A percentile compares a stretch with the other conserved stretches of the same genome.
Conservation (phyloP, 2,113 vertebrate genomes). For the Ibidorhyncha struthersii region DNA sequence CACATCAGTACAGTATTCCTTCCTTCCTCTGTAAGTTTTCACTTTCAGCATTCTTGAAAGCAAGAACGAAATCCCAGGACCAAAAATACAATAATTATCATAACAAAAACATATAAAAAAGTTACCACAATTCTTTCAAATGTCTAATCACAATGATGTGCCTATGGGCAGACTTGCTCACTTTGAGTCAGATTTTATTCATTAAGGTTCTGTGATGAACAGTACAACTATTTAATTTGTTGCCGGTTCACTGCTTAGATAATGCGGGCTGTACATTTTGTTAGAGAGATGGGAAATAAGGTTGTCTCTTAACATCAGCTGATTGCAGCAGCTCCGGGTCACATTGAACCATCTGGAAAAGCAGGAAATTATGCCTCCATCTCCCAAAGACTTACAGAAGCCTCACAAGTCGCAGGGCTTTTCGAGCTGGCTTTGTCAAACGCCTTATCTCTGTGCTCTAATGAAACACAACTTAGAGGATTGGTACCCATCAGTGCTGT, state of each 20-base stretch:
- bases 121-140: background rate
- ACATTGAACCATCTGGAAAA: background rate
- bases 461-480: background rate
- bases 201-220: constrained; percentile 4
- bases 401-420: background rate
- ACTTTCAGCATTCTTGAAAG: background rate
- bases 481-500: rapidly evolving
- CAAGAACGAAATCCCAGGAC: background rate
- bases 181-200: background rate
- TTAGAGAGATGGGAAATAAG: background rate
- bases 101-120: background rate
- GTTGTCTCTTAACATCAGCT: background rate
- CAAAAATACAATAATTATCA: background rate
- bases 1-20: background rate
- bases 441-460: background rate
- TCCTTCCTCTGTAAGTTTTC: background rate
- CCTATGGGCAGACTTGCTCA: background rate
- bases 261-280: background rate
- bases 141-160: background rate
- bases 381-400: background rate
- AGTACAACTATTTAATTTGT: background rate
- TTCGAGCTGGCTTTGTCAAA: background rate
- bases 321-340: background rate
- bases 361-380: background rate
- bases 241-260: background rate